Conservation (phyloP, 2,888 invertebrate species). For the Trichogramma evanescens region DNA sequence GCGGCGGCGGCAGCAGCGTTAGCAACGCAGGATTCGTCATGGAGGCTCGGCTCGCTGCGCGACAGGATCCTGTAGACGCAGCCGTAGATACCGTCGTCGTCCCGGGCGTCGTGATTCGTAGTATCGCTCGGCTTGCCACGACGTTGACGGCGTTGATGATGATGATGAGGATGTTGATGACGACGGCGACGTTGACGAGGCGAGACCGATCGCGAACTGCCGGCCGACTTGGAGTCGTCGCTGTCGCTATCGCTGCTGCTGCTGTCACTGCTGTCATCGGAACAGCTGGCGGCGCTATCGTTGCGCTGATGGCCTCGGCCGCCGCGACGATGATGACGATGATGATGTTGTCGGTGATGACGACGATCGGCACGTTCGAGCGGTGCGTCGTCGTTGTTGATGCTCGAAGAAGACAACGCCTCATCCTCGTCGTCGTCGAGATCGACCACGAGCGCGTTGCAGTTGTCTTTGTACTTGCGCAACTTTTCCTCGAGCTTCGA, state of each 20-base stretch:
- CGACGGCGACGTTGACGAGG: neutral
- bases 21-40: neutral
- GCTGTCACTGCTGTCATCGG: neutral
- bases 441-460: neutral
- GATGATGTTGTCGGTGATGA: neutral
- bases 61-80: neutral
- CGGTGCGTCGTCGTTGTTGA: neutral
- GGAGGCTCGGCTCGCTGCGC: neutral
- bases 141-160: neutral
- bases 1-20: neutral
- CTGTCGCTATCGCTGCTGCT: neutral
- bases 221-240: neutral
- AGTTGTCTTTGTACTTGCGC: conserved; percentile 2
- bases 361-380: neutral
- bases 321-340: neutral
- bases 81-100: neutral
- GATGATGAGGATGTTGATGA: neutral
- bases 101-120: neutral
- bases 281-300: neutral
- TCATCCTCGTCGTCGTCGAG: neutral
- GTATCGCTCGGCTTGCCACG: neutral
- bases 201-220: conserved; percentile 1
- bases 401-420: neutral
- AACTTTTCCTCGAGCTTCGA: conserved; percentile 15
- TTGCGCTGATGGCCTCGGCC: no score